Base-by-base conservation (phyloP, 2,888 invertebrate species). In the Synanthedon vespiformis region DNA sequence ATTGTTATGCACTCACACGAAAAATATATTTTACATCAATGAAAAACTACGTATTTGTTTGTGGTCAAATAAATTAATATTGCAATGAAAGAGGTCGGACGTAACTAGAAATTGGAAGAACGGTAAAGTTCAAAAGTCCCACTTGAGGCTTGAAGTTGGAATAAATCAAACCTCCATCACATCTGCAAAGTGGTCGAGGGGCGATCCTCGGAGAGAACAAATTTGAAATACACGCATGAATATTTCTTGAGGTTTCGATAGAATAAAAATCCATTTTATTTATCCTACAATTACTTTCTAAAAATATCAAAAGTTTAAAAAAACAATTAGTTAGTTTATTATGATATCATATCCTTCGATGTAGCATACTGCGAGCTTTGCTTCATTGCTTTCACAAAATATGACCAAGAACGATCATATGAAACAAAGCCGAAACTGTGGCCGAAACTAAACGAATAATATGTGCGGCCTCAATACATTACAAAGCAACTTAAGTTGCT, bases 91-190 rank as follows among this genome's bases (percentile, higher is more conserved):
- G 4, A 44, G 13, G 44, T 44, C 13, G 13, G 13, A 13, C 13
- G 44, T 13, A 44, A 44, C 13, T n/a, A 13, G 44, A 34, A 34
- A 34, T 34, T 44, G 44, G 44, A 44, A n/a, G 44, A 44, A 13
- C 67, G 61, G 56, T 62, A 52, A 65, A 72, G 70, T 74, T 73
- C 66, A 69, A 51, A 70, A 74, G 71, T 73, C 65, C 68, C 71
- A 68, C 74, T 75, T 67, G 68, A 70, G 67, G 61, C 62, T 61
- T 63, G 64, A 73, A 69, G 67, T 59, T 34, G 62, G 68, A 68
- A 77, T 77, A 77, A 76, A 76, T 77, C 77, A 76, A 73, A 68
- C 67, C 74, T 67, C 65, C 70, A 67, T 73, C 73, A 69, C 65
- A 63, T 65, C 62, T 65, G 61, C 61, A 66, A 64, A 64, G 61